Conservation (phyloP, 2,888 invertebrate genomes). For the Tribolium freemani region DNA sequence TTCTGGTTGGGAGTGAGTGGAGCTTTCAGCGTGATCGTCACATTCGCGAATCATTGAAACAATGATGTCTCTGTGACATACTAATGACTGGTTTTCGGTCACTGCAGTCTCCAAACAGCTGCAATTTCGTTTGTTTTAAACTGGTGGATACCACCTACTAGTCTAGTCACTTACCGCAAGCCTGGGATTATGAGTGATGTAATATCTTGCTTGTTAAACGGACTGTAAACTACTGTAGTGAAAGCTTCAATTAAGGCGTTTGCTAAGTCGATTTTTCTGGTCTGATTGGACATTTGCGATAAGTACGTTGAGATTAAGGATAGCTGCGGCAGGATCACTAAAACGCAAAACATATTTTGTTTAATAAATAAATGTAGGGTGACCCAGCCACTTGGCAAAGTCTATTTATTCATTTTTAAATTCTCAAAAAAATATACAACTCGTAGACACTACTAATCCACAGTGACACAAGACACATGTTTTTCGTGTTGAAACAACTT, state of each 20-base stretch:
- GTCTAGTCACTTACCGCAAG: slow-evolving; percentile 64
- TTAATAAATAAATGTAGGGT: too few species aligned
- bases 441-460: too few species aligned
- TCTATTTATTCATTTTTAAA: too few species aligned
- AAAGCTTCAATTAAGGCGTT: slow-evolving; percentile 76
- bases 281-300: slow-evolving; percentile 71
- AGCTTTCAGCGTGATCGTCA: slow-evolving; percentile 65
- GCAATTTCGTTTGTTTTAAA: not conserved
- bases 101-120: slow-evolving; percentile 70
- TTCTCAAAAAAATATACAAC: too few species aligned
- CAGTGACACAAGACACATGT: too few species aligned
- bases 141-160: not conserved
- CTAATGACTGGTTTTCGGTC: slow-evolving; percentile 66
- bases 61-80: slow-evolving; percentile 70
- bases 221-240: slow-evolving; percentile 72
- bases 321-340: slow-evolving; percentile 76
- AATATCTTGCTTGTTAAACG: slow-evolving; percentile 69
- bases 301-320: slow-evolving; percentile 72
- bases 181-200: slow-evolving; percentile 69
- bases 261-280: slow-evolving; percentile 73
- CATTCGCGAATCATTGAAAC: slow-evolving; percentile 71
- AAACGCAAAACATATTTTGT: slow-evolving; percentile 43
- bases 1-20: slow-evolving; percentile 28
- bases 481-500: too few species aligned
- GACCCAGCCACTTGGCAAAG: too few species aligned